Conservation (phyloP, 2,797 vertebrate species). For the Sebastes kiyomatsui region DNA sequence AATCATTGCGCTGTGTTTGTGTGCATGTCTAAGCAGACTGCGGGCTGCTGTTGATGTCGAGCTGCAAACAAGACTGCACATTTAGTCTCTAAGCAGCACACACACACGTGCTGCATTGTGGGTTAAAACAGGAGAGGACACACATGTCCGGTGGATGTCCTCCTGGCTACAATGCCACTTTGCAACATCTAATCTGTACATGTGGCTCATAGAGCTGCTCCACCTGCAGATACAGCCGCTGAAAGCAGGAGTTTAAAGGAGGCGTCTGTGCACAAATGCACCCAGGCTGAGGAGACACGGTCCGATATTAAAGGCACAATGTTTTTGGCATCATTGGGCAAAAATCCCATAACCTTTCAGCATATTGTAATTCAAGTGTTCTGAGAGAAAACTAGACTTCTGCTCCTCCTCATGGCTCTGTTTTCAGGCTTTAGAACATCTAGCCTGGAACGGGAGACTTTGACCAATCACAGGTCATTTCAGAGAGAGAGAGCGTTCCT, state of each 20-base stretch:
- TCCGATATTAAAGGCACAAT: not conserved
- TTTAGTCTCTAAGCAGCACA: not conserved
- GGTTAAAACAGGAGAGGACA: constrained; percentile 19
- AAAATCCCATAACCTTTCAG: too few relatives aligned
- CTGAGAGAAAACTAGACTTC: too few relatives aligned
- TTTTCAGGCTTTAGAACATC: too few relatives aligned
- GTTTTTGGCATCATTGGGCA: too few relatives aligned
- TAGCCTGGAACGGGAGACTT: too few relatives aligned
- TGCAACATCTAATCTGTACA: constrained; percentile 46
- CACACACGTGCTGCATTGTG: not conserved
- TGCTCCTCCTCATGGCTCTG: too few relatives aligned
- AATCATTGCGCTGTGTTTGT: constrained; percentile 18
- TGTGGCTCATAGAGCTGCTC: constrained; percentile 52
- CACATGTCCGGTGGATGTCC: not conserved
- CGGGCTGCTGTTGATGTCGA: constrained; percentile 18
- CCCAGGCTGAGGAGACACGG: not conserved
- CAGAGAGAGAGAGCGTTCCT: too few relatives aligned
- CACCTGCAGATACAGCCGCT: constrained; percentile 14
- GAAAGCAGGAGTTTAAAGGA: constrained; percentile 34
- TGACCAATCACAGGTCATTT: too few relatives aligned
- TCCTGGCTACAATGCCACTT: constrained; percentile 37
- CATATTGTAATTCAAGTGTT: too few relatives aligned
- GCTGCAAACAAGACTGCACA: constrained; percentile 17
- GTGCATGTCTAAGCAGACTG: constrained; percentile 50
- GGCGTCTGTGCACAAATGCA: constrained; percentile 18